Percentiles rank a stretch among this genome's conserved stretches.
Evolutionary conservation across 2,113 vertebrate species (phyloP).

Genomic region (Saccopteryx leptura): DNA sequence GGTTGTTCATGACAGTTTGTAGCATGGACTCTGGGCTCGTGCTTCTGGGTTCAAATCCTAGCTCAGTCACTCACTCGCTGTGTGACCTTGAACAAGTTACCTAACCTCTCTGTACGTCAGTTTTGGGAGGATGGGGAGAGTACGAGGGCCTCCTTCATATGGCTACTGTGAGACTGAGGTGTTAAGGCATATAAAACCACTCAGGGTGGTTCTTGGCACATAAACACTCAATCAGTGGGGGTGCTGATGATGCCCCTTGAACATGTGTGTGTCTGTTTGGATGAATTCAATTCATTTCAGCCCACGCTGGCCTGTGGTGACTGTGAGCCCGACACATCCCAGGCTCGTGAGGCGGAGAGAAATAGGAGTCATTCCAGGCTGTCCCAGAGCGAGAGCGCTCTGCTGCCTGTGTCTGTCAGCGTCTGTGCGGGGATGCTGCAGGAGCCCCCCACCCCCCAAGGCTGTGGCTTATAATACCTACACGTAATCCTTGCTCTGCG

Average conservation of each 20-base stretch:
- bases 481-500: rapidly evolving
- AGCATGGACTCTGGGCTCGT: neutral
- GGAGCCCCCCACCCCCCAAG: neutral
- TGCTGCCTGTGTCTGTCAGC: neutral
- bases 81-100: neutral
- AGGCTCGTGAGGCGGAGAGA: neutral
- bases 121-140: neutral
- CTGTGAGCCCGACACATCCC: neutral
- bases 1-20: neutral
- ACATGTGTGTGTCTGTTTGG: neutral
- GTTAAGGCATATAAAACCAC: neutral
- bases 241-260: neutral
- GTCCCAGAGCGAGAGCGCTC: rapidly evolving
- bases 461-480: neutral
- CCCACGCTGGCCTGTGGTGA: neutral
- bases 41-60: neutral
- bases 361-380: neutral
- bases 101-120: neutral
- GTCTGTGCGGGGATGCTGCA: neutral
- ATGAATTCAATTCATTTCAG: neutral
- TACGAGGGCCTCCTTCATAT: neutral
- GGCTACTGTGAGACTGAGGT: too few relatives aligned
- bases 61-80: neutral
- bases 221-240: neutral
- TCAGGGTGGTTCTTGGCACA: neutral